Evolutionary conservation across 2,113 vertebrate species (phyloP).

Genomic region (Butastur rufipennis): DNA sequence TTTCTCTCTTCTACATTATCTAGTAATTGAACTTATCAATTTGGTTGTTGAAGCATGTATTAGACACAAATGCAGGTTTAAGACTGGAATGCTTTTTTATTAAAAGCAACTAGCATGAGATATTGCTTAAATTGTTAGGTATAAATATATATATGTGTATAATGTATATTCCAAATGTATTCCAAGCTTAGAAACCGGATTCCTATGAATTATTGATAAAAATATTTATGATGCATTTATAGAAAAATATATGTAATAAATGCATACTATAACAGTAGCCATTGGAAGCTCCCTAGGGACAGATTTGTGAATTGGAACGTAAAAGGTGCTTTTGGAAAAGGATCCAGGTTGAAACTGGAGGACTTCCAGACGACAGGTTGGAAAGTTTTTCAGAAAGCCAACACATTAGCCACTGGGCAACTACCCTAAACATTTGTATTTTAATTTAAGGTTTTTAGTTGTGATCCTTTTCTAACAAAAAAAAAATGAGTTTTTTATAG

Average conservation of each 20-base stretch:
- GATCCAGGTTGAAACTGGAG: constrained; percentile 44
- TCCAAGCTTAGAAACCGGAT: constrained; percentile 77
- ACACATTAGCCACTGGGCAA: constrained; percentile 69
- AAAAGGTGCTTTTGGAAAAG: constrained; percentile 65
- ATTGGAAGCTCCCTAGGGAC: constrained; percentile 67
- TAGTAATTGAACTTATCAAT: constrained; percentile 56
- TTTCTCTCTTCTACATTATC: constrained; percentile 62
- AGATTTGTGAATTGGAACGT: constrained; percentile 36
- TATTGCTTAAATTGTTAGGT: constrained; percentile 76
- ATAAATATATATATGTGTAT: constrained; percentile 78
- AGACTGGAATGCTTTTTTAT: constrained; percentile 78
- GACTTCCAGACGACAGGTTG: constrained; percentile 4
- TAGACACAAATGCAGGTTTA: constrained; percentile 69
- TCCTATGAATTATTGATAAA: constrained; percentile 76
- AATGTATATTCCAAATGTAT: constrained; percentile 82
- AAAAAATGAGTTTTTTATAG: constrained; percentile 73
- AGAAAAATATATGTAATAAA: constrained; percentile 71
- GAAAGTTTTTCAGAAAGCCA: constrained; percentile 62
- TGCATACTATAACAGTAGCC: constrained; percentile 64
- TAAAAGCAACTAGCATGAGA: constrained; percentile 82
- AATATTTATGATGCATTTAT: constrained; percentile 85
- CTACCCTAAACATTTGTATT: constrained; percentile 76
- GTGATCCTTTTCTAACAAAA: constrained; percentile 65
- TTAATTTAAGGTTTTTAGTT: constrained; percentile 67
- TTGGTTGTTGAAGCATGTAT: constrained; percentile 74